These are phyloP conservation scores for Nesometra sesokonis DNA, from an alignment of 35 echinoderm and acorn worm genomes.

Conservation along the genomic window DNA sequence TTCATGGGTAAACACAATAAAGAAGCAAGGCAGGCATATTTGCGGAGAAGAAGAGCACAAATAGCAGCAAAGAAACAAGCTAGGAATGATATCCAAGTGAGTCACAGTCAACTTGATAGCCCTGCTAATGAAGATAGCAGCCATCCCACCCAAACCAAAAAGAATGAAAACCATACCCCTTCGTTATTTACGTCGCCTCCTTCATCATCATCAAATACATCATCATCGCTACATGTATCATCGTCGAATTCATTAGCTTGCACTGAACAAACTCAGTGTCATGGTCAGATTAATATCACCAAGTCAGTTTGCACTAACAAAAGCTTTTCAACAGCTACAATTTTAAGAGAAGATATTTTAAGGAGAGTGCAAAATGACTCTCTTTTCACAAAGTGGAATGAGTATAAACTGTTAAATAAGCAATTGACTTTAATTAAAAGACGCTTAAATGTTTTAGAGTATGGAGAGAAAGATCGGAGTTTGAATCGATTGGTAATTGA, in stretches of 20 bases:
- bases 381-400: constrained; percentile 16
- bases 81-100: too few species aligned
- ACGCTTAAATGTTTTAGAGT: background rate
- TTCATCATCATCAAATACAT: background rate
- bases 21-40: too few species aligned
- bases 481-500: background rate
- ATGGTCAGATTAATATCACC: background rate
- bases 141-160: too few species aligned
- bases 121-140: too few species aligned
- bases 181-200: constrained; percentile 10
- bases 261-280: background rate
- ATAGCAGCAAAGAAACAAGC: too few species aligned
- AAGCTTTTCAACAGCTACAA: constrained; percentile 8
- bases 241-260: background rate
- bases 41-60: too few species aligned
- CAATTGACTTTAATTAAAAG: constrained; percentile 2
- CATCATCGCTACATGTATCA: background rate
- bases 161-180: constrained; percentile 27
- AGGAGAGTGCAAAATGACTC: constrained; percentile 26
- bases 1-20: too few species aligned
- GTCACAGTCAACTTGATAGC: too few species aligned
- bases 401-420: constrained; percentile 2
- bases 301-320: constrained; percentile 6
- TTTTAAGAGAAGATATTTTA: constrained; percentile 15
- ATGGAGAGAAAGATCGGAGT: background rate